Evolutionary conservation across 2,113 vertebrate genomes (phyloP), one percentile per base, ranked within the genome.

Genomic region (Gorilla gorilla): DNA sequence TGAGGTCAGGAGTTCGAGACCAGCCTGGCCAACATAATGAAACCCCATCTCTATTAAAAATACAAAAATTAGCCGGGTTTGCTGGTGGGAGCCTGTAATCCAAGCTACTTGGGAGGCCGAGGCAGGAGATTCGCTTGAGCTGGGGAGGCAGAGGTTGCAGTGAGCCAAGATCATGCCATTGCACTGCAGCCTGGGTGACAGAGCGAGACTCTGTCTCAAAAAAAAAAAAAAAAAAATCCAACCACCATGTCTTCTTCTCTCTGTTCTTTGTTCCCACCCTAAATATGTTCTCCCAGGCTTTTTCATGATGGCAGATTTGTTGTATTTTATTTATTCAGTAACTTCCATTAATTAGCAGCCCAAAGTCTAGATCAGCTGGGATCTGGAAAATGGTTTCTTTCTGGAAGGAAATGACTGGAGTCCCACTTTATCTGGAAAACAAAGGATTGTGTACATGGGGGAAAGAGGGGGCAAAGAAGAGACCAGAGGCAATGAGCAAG

Each of bases 341-440:
- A 38, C 32, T 35, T 89, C 16, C 73, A 59, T 18, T 43, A 61
- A 66, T 18, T 50, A 68, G 89, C 59, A 79, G 45, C 38, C 70
- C 92, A 16, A 88, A 95, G 68, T 55, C 38, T 25, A 48, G 61
- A 78, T 96, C 66, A 94, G 38, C 45, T 45, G 76, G 50, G 85
- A 89, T 64, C 68, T 93, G 25, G 85, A 96, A 96, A 92, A 96
- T 17, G 14, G 11, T 55, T 79, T 78, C 12, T 78, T 96, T 87
- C 68, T 81, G 75, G 70, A 88, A 84, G 89, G 76, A 86, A 90
- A 83, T 32, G 45, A 93, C 48, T 61, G 3, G 17, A 89, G 27
- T 40, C 50, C 45, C 52, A 50, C 30, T 83, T 90, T 97, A 84
- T 70, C 23, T 75, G 80, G 43, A 81, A 76, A 81, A 80, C 52